Conservation (phyloP, 64 coral and sea anemone genomes). For the Actinia equina region DNA sequence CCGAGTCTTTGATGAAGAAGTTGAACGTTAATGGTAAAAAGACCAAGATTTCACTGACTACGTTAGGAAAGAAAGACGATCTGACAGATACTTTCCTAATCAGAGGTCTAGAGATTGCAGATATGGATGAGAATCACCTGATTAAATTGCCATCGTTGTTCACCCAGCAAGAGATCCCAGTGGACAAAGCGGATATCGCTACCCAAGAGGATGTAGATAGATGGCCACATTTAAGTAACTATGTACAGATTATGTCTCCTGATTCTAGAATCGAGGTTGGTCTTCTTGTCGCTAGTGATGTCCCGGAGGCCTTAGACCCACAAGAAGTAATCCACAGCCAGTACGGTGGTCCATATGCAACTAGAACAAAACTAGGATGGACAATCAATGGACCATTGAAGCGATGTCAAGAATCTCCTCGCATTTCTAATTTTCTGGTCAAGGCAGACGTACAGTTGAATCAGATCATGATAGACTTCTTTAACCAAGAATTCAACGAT, state of each 20-base stretch:
- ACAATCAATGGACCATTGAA: neutral
- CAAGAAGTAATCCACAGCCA: neutral
- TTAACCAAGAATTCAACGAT: constrained; percentile 41
- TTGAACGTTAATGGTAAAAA: neutral
- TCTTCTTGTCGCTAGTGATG: neutral
- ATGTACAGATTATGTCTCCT: neutral
- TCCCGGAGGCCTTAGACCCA: neutral
- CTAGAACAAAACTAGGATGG: neutral
- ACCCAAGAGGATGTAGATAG: constrained; percentile 17
- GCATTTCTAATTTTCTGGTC: neutral
- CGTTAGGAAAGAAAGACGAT: constrained; percentile 20
- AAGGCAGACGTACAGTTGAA: neutral
- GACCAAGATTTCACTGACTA: constrained; percentile 18
- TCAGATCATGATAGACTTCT: constrained; percentile 5
- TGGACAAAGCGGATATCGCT: neutral
- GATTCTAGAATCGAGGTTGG: neutral
- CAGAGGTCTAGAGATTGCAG: constrained; percentile 15
- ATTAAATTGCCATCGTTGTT: neutral
- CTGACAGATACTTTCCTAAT: constrained; percentile 5
- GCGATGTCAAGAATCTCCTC: neutral
- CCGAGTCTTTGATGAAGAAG: neutral
- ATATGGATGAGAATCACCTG: constrained; percentile 19
- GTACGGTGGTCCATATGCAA: neutral
- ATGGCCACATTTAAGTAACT: neutral
- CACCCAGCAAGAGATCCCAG: constrained; percentile 13